Percentiles rank a stretch among this genome's conserved stretches.
phyloP scores from a whole-genome alignment of 2,888 invertebrate genomes.

The Rapana venosa region DNA sequence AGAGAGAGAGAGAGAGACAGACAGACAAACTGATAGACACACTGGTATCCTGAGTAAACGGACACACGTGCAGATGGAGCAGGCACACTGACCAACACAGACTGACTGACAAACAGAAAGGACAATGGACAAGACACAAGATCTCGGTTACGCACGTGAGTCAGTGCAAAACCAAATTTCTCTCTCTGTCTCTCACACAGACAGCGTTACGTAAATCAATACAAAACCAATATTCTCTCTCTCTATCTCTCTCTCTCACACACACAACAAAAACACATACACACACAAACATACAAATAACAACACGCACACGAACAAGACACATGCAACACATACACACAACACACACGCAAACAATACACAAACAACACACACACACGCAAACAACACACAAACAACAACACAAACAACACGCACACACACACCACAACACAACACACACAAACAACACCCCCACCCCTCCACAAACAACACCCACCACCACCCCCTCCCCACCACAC shows the following conservation, averaged over 20 bases:
- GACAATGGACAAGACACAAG: too few relatives aligned
- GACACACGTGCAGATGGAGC: too few relatives aligned
- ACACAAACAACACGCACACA: too few relatives aligned
- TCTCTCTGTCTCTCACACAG: too few relatives aligned
- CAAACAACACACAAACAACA: not conserved
- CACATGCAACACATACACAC: not conserved
- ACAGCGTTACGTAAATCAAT: too few relatives aligned
- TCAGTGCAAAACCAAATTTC: too few relatives aligned
- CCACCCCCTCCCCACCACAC: not conserved
- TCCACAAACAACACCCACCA: not conserved
- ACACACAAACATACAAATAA: not conserved
- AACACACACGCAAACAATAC: not conserved
- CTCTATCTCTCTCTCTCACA: too few relatives aligned
- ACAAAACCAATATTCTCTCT: too few relatives aligned
- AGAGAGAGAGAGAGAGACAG: constrained; percentile 9
- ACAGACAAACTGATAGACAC: not conserved
- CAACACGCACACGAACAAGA: not conserved
- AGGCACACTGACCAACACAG: too few relatives aligned
- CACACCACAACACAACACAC: constrained; percentile 5
- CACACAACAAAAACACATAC: not conserved
- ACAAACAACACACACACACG: not conserved
- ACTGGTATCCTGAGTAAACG: not conserved
- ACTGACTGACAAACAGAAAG: too few relatives aligned
- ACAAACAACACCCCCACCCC: not conserved
- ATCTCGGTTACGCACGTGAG: too few relatives aligned